Evolutionary conservation across 1,140 invertebrate genomes (phyloP), one percentile per base, ranked within the genome.

Genomic region (Mactra quadrangularis): DNA sequence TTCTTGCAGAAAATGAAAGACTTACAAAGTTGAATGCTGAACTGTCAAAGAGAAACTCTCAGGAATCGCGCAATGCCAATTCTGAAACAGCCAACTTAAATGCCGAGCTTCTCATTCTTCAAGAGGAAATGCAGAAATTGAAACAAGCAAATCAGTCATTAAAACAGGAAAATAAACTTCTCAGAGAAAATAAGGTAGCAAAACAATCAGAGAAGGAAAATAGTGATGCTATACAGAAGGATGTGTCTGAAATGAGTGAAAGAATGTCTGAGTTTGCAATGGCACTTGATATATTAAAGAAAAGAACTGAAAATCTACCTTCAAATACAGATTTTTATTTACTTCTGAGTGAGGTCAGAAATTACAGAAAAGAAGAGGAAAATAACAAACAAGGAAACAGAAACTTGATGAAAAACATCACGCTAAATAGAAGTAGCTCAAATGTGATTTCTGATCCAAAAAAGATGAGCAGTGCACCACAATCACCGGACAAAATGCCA

Each of bases 91-190:
- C n/a, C n/a, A 29, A 57, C 2, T n/a, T 17, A 57, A 57, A 29
- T 57, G 55, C 55, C 4, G 11, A 29, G 17, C 7, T 57, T 27
- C 55, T 57, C n/a, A 57, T 57, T 7, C 55, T 57, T 7, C 25
- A 57, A 57, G 55, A 57, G 17, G 55, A 57, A 57, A 57, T 27
- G 22, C 27, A 57, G 9, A 57, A 57, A 57, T n/a, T 57, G 9
- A 57, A 57, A 29, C n/a, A 57, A 3, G 31, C 55, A 25, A 27
- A 27, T 29, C 55, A 57, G 55, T 57, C 55, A 9, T 57, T 57
- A 57, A 57, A 57, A 27, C 55, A 27, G 22, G 55, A 57, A 29
- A 57, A 57, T 27, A 57, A 57, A 57, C 7, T 29, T 7, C 25
- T 57, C 3, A 7, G 55, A 27, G 55, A 25, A 27, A 29, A 57